These are phyloP conservation scores for Tympanuchus pallidicinctus DNA, from an alignment of 2,113 vertebrate genomes.

Conservation along the genomic window DNA sequence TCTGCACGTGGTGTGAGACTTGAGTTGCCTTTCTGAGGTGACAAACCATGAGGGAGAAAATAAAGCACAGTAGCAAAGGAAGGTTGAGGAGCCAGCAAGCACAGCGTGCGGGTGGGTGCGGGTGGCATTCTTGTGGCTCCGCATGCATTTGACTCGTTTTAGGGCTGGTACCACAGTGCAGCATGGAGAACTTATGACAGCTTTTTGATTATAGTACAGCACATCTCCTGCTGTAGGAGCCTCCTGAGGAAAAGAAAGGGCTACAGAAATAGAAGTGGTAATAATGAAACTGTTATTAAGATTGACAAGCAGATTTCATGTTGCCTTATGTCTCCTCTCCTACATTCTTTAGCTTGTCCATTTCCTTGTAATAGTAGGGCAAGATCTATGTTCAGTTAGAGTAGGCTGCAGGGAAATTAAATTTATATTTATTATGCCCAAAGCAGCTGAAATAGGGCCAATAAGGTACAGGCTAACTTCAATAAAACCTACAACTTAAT, in stretches of 20 bases:
- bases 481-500: not conserved
- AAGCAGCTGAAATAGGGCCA: not conserved
- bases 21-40: not conserved
- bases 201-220: not conserved
- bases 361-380: not conserved
- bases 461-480: not conserved
- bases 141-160: fast-evolving
- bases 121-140: not conserved
- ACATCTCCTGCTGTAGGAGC: not conserved
- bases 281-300: not conserved
- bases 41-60: not conserved
- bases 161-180: not conserved
- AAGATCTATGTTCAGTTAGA: not conserved
- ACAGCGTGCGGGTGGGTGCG: not conserved
- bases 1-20: not conserved
- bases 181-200: fast-evolving
- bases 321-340: not conserved
- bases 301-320: not conserved
- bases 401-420: not conserved
- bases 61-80: not conserved
- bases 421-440: not conserved
- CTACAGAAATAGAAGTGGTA: not conserved
- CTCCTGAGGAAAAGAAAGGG: not conserved
- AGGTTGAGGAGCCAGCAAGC: not conserved
- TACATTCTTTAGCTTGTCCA: not conserved